Evolutionary conservation across 1,140 invertebrate genomes (phyloP).

Genomic region (Carcinoscorpius rotundicauda): DNA sequence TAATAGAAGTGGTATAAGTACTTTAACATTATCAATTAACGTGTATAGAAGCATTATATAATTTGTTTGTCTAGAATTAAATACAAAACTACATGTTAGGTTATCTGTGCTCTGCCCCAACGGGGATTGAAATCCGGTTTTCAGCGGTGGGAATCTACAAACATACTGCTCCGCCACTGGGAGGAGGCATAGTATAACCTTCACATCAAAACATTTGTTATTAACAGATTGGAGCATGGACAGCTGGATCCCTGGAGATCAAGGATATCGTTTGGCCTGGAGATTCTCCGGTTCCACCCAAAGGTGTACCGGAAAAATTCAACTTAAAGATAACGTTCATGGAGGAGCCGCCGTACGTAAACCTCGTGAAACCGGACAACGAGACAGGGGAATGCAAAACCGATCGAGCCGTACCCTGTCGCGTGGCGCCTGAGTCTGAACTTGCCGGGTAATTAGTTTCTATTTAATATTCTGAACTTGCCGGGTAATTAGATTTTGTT

Average conservation of each 20-base stretch:
- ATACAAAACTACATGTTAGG: no score
- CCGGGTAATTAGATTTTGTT: background rate
- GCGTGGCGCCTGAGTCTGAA: constrained; percentile 28
- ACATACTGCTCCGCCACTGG: no score
- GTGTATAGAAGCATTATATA: no score
- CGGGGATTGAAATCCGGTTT: no score
- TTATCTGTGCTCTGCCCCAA: no score
- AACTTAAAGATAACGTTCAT: constrained; percentile 90
- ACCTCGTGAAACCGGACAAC: constrained; percentile 69
- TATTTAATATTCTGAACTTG: background rate
- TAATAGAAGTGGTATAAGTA: no score
- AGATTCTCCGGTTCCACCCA: constrained; percentile 82
- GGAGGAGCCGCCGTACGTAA: constrained; percentile 92
- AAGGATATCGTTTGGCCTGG: constrained; percentile 98
- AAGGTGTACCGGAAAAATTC: constrained; percentile 93
- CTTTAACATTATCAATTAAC: no score
- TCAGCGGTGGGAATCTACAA: no score
- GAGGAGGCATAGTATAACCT: no score
- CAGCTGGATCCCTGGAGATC: constrained; percentile 76
- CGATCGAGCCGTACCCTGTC: constrained; percentile 73
- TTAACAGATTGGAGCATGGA: constrained; percentile 71
- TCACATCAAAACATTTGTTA: background rate
- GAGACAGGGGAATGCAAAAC: constrained; percentile 64
- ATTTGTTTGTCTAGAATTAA: no score
- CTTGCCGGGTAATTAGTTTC: constrained; percentile 10